A percentile compares a stretch with the other conserved stretches of the same genome.
Conservation (phyloP, 2,113 vertebrate species). For the Numenius arquata region DNA sequence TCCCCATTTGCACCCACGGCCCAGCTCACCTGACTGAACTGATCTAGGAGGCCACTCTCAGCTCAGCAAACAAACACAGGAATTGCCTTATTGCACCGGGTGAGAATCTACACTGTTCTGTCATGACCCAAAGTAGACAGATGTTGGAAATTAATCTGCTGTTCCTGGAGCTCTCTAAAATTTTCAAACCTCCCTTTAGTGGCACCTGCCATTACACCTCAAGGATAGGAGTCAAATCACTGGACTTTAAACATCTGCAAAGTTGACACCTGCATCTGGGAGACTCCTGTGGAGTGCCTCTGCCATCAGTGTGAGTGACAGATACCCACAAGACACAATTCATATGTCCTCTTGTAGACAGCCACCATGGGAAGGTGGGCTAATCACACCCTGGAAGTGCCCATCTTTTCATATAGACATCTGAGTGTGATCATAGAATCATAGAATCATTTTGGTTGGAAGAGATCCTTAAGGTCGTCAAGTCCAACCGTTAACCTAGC, state of each 20-base stretch:
- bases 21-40: neutral
- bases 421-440: neutral
- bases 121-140: neutral
- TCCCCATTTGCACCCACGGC: rapidly evolving
- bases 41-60: neutral
- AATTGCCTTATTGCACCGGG: neutral
- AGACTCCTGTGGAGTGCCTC: neutral
- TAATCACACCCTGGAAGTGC: neutral
- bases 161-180: neutral
- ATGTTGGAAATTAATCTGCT: neutral
- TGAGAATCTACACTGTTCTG: neutral
- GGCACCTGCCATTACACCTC: neutral
- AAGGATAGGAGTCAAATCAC: neutral
- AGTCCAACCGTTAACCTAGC: neutral
- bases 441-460: neutral
- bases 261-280: neutral
- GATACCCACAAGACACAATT: neutral
- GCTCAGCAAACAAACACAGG: neutral
- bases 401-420: neutral
- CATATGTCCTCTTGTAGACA: neutral
- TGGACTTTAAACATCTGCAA: neutral
- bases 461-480: neutral
- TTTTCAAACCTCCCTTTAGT: neutral
- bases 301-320: neutral
- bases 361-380: neutral